phyloP scores from a whole-genome alignment of 1,140 invertebrate genomes.

The Anthonomus grandis region DNA sequence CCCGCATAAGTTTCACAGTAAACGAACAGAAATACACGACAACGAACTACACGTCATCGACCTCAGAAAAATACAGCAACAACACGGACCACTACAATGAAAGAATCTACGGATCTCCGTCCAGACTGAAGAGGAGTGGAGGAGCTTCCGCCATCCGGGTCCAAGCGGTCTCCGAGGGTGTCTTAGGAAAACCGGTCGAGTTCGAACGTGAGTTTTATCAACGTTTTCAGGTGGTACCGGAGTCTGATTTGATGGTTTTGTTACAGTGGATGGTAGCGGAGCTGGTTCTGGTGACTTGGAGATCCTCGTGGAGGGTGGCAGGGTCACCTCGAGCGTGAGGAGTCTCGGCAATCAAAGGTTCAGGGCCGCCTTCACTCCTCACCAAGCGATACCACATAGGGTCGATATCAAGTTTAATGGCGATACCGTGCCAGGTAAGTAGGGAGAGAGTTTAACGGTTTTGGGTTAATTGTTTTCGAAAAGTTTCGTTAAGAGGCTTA shows the following conservation, averaged over 20 bases:
- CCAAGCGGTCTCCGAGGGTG: conserved; percentile 77
- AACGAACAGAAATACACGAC: conserved; percentile 37
- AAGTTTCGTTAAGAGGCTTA: no score
- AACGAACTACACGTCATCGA: conserved; percentile 36
- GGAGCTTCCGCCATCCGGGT: conserved; percentile 80
- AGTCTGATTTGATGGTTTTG: conserved; percentile 1
- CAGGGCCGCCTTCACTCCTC: conserved; percentile 87
- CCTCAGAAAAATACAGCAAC: conserved; percentile 35
- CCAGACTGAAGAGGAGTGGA: conserved; percentile 22
- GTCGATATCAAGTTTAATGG: conserved; percentile 97
- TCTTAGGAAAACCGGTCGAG: conserved; percentile 84
- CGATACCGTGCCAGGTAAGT: conserved; percentile 86
- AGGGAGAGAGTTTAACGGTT: background rate
- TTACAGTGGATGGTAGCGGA: conserved; percentile 86
- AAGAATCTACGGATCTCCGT: conserved; percentile 31
- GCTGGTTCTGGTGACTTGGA: conserved; percentile 96
- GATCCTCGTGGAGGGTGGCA: conserved; percentile 92
- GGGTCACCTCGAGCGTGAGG: conserved; percentile 90
- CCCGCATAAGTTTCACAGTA: conserved; percentile 1
- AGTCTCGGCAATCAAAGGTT: conserved; percentile 88
- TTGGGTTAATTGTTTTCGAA: no score
- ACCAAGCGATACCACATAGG: conserved; percentile 76
- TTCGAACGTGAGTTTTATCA: conserved; percentile 81
- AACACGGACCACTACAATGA: conserved; percentile 33
- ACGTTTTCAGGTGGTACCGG: background rate